Percentiles rank a stretch among this genome's conserved stretches.
These are phyloP conservation scores for Megaptera novaeangliae DNA, from an alignment of 2,113 vertebrate genomes.

Conservation along the genomic window DNA sequence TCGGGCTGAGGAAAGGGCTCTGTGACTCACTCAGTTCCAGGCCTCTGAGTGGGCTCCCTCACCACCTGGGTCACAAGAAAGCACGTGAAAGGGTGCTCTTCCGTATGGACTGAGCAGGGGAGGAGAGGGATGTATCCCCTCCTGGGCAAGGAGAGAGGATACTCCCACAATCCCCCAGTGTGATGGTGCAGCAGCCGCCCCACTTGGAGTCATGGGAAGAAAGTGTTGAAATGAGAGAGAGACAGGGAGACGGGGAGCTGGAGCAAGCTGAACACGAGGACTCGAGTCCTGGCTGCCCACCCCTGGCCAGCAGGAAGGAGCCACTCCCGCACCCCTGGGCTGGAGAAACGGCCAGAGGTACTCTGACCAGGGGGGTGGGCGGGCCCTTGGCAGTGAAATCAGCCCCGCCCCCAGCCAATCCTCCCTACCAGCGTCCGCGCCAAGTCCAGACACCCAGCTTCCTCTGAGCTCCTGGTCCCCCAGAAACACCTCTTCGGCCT, in stretches of 20 bases:
- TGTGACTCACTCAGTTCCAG: not conserved
- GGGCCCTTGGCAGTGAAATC: no score
- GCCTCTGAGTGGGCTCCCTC: not conserved
- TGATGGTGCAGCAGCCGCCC: not conserved
- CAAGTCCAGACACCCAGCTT: not conserved
- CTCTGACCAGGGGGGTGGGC: rapidly evolving
- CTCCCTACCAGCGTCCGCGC: rapidly evolving
- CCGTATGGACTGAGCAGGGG: not conserved
- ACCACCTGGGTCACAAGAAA: not conserved
- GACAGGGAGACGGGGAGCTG: not conserved
- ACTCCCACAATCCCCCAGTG: not conserved
- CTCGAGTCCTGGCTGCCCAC: not conserved
- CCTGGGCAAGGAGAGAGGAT: not conserved
- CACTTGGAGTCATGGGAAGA: not conserved
- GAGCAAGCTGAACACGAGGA: not conserved
- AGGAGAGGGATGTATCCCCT: not conserved
- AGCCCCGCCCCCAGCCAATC: not conserved
- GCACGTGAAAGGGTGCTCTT: not conserved
- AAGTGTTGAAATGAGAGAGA: not conserved
- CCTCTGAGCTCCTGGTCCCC: not conserved
- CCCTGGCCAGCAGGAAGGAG: not conserved
- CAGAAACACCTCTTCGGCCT: not conserved
- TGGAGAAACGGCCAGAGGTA: not conserved
- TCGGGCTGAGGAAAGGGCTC: not conserved
- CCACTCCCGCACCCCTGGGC: not conserved